Conservation (phyloP, 2,113 vertebrate species). For the Petaurus breviceps region DNA sequence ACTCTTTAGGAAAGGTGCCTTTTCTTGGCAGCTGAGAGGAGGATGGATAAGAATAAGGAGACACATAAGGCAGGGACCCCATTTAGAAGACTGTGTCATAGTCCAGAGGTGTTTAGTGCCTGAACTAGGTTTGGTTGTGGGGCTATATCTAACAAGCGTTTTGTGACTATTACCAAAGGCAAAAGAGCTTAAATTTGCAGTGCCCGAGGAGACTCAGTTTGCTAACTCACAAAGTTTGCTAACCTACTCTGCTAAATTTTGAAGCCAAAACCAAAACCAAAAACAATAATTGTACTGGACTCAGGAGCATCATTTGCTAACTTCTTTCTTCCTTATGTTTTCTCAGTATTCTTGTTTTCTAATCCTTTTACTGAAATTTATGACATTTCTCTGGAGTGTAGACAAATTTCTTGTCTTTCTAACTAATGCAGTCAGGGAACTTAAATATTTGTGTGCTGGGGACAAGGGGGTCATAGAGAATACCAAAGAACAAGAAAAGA, state of each 20-base stretch:
- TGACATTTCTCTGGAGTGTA: not conserved
- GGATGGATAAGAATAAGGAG: not conserved
- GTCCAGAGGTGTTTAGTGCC: not conserved
- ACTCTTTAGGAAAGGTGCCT: not conserved
- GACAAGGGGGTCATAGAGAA: not conserved
- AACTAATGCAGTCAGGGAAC: not conserved
- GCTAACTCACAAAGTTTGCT: not conserved
- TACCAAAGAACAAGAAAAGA: not conserved
- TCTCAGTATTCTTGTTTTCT: not conserved
- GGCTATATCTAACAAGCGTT: not conserved
- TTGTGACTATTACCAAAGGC: not conserved
- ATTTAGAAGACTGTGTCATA: not conserved
- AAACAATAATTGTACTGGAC: not conserved
- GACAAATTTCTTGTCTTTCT: not conserved
- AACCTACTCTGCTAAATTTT: not conserved
- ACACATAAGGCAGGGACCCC: not conserved
- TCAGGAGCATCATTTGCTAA: not conserved
- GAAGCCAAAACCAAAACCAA: not conserved
- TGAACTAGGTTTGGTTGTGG: not conserved
- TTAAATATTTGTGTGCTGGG: not conserved
- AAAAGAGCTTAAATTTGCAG: not conserved
- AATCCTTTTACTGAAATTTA: not conserved
- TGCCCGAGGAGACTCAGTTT: not conserved
- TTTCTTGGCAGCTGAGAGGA: not conserved
- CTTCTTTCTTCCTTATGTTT: not conserved